Conservation (phyloP, 2,797 vertebrate species). For the Chromis chromis region DNA sequence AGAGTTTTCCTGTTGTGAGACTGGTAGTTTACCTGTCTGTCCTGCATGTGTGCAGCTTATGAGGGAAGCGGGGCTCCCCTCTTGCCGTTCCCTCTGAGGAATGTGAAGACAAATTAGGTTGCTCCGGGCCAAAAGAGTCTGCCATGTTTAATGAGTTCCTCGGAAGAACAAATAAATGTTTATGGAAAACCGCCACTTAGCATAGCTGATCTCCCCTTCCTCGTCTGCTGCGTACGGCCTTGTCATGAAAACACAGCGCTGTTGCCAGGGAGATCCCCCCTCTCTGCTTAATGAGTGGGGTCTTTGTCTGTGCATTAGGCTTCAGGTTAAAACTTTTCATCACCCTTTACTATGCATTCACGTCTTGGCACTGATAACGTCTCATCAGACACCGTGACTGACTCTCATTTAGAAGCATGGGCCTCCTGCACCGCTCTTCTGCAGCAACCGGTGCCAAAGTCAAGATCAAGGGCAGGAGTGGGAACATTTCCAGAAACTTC, state of each 20-base stretch:
- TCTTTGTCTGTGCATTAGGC: slow-evolving; percentile 57
- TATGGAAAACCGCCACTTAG: slow-evolving; percentile 54
- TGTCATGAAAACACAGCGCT: slow-evolving; percentile 49
- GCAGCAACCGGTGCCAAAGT: slow-evolving; percentile 13
- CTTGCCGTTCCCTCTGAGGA: slow-evolving; percentile 33
- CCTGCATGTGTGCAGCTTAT: slow-evolving; percentile 39
- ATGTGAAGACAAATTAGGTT: slow-evolving; percentile 58
- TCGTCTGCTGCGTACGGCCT: slow-evolving; percentile 11
- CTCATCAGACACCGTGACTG: slow-evolving; percentile 30
- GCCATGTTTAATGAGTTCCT: slow-evolving; percentile 66
- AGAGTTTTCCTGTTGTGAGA: slow-evolving; percentile 21
- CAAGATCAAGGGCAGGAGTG: slow-evolving; percentile 26
- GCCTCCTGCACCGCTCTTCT: background rate
- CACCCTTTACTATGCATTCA: slow-evolving; percentile 52
- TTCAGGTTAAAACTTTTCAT: slow-evolving; percentile 69
- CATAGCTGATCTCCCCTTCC: slow-evolving; percentile 39
- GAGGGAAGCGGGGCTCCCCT: slow-evolving; percentile 52
- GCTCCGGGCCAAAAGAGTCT: slow-evolving; percentile 51
- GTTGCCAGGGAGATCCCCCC: slow-evolving; percentile 66
- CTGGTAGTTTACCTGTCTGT: slow-evolving; percentile 33
- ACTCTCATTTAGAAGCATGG: slow-evolving; percentile 19
- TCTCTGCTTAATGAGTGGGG: slow-evolving; percentile 47
- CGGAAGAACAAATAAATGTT: slow-evolving; percentile 69
- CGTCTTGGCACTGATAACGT: slow-evolving; percentile 36
- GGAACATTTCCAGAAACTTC: slow-evolving; percentile 29